Conservation (phyloP, 2,113 vertebrate genomes). For the Megalops atlanticus region DNA sequence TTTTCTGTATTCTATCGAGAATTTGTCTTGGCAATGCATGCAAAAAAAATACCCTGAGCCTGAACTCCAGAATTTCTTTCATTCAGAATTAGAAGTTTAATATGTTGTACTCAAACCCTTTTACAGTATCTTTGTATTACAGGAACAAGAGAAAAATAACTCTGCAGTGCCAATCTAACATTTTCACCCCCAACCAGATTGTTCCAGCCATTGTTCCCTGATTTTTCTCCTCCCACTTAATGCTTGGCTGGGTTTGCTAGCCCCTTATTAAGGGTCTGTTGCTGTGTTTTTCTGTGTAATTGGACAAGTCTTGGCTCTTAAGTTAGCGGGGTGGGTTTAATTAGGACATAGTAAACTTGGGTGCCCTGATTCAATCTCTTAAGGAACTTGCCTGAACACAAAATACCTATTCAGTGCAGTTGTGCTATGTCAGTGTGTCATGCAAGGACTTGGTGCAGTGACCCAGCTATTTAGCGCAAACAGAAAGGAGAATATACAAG, state of each 20-base stretch:
- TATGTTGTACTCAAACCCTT: background rate
- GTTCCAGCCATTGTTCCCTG: background rate
- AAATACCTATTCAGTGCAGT: background rate
- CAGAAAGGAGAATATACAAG: background rate
- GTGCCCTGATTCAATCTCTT: background rate
- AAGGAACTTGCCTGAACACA: background rate
- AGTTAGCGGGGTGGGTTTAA: background rate
- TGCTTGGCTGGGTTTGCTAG: background rate
- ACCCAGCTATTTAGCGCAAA: background rate
- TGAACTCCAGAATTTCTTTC: background rate
- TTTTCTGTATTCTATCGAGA: background rate
- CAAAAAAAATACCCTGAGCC: background rate
- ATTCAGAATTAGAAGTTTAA: background rate
- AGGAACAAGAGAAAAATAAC: background rate
- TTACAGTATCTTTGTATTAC: background rate
- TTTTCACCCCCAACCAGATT: background rate
- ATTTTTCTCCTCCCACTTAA: background rate
- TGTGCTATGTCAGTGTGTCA: background rate
- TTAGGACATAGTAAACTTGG: background rate
- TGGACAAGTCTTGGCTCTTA: background rate
- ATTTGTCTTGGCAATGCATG: constrained; percentile 1
- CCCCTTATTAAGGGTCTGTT: background rate
- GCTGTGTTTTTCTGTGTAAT: background rate
- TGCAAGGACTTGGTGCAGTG: background rate
- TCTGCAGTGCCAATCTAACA: background rate